phyloP scores from a whole-genome alignment of 2,797 vertebrate species.

The Urosaurus nigricauda region DNA sequence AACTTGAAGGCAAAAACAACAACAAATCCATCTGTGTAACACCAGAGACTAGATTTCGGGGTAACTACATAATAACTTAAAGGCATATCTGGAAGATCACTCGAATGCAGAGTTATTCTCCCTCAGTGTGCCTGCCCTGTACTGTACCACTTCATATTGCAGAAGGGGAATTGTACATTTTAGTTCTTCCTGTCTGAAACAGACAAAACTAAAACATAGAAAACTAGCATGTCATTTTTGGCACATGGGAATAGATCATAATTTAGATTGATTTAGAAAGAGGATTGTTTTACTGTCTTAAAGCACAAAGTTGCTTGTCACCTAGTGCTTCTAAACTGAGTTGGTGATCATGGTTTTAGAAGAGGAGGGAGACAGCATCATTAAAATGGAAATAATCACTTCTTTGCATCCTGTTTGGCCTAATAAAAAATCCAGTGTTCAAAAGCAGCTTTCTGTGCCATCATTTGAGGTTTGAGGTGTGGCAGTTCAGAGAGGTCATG shows the following conservation, averaged over 20 bases:
- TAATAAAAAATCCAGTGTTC: background rate
- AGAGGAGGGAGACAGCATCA: background rate
- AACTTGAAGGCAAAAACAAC: too few relatives aligned
- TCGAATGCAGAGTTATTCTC: background rate
- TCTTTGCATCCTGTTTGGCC: background rate
- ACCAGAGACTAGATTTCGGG: background rate
- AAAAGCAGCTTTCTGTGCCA: background rate
- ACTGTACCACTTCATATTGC: background rate
- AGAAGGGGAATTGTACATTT: background rate
- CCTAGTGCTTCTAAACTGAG: background rate
- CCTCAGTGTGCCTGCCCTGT: background rate
- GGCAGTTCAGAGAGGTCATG: background rate
- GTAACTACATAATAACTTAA: background rate
- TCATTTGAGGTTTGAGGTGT: background rate
- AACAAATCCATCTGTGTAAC: background rate
- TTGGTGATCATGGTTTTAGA: background rate
- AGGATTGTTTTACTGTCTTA: background rate
- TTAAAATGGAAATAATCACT: background rate
- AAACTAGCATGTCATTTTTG: background rate
- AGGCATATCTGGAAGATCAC: too few relatives aligned
- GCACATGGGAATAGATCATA: background rate
- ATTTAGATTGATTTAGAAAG: background rate
- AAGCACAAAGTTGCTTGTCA: background rate
- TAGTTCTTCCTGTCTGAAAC: background rate
- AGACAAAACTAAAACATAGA: background rate